phyloP scores from a whole-genome alignment of 2,113 vertebrate species.

The Brachypteracias leptosomus region DNA sequence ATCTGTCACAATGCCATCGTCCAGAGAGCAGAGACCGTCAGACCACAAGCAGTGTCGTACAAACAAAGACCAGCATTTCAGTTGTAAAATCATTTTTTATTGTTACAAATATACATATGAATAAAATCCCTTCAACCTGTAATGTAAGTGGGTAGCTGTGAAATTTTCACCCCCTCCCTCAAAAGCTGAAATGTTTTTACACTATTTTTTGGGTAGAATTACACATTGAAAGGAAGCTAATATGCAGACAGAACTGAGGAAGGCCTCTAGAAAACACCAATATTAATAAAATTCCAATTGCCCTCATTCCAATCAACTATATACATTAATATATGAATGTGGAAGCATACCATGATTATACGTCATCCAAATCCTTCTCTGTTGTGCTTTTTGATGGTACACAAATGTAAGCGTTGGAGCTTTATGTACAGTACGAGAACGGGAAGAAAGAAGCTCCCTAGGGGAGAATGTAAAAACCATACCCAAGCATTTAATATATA shows the following conservation, averaged over 20 bases:
- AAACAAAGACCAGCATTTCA: constrained; percentile 25
- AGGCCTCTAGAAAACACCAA: constrained; percentile 69
- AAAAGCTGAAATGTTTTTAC: constrained; percentile 69
- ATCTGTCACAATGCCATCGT: background rate
- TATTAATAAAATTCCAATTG: constrained; percentile 69
- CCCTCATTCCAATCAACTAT: constrained; percentile 69
- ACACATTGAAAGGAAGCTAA: constrained; percentile 74
- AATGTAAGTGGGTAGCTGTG: constrained; percentile 72
- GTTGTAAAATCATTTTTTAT: constrained; percentile 92
- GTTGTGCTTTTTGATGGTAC: constrained; percentile 60
- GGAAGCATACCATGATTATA: constrained; percentile 47
- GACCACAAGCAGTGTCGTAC: background rate
- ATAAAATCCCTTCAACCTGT: constrained; percentile 82
- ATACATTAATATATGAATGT: constrained; percentile 60
- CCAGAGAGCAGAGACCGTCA: background rate
- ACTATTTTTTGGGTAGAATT: constrained; percentile 66
- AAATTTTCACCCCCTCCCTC: constrained; percentile 63
- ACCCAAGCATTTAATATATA: constrained; percentile 81
- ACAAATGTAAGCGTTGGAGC: constrained; percentile 54
- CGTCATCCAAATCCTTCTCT: constrained; percentile 7
- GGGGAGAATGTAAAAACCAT: constrained; percentile 78
- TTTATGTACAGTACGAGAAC: constrained; percentile 68
- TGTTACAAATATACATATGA: constrained; percentile 90
- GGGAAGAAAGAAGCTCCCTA: constrained; percentile 72
- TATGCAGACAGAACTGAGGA: constrained; percentile 73